phyloP scores from a whole-genome alignment of 2,113 vertebrate genomes.

The Lampris incognitus region DNA sequence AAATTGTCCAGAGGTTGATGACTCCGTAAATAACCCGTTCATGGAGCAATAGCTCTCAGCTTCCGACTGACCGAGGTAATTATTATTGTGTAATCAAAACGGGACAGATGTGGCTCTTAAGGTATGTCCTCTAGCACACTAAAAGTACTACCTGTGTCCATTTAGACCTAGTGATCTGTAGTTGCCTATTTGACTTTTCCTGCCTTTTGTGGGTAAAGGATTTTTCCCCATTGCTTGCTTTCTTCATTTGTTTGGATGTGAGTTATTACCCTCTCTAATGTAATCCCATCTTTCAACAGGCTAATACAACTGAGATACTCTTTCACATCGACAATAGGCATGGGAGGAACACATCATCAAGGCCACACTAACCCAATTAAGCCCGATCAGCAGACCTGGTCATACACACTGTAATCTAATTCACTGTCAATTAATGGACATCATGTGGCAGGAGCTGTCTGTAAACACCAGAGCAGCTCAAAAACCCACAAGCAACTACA shows the following conservation, averaged over 20 bases:
- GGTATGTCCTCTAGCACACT: not conserved
- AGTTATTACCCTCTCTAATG: not conserved
- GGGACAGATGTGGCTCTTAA: constrained; percentile 37
- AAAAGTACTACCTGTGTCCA: not conserved
- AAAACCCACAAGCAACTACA: constrained; percentile 32
- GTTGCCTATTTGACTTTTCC: not conserved
- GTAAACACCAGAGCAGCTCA: constrained; percentile 64
- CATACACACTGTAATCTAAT: constrained; percentile 60
- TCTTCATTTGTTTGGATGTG: not conserved
- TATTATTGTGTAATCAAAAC: constrained; percentile 66
- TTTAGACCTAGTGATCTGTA: not conserved
- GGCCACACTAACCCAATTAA: constrained; percentile 60
- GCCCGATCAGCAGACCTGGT: constrained; percentile 53
- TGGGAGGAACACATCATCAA: constrained; percentile 29
- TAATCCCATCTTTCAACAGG: not conserved
- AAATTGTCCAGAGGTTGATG: constrained; percentile 85
- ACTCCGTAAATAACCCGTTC: constrained; percentile 88
- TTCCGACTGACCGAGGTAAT: constrained; percentile 56
- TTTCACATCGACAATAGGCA: constrained; percentile 2
- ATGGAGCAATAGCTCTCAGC: constrained; percentile 62
- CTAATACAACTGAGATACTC: not conserved
- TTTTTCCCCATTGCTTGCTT: not conserved
- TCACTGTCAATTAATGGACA: constrained; percentile 66
- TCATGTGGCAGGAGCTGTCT: constrained; percentile 52
- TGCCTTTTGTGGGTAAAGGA: not conserved